A percentile compares a stretch with the other conserved stretches of the same genome.
phyloP scores from a whole-genome alignment of 2,888 invertebrate genomes.

The Hyposoter didymator region DNA sequence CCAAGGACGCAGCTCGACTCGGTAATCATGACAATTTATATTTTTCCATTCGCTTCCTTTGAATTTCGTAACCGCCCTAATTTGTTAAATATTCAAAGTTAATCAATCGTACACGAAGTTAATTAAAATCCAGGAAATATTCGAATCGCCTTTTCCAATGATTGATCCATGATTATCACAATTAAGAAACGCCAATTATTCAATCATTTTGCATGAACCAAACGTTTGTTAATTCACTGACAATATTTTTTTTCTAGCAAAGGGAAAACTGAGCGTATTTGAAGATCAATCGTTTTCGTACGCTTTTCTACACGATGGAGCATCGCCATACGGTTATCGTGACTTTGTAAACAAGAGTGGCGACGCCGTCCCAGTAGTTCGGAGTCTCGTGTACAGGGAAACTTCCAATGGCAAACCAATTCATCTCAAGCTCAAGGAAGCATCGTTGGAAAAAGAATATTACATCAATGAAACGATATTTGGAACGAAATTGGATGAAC shows the following conservation, averaged over 20 bases:
- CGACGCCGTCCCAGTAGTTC: slow-evolving; percentile 80
- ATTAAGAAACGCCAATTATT: neutral
- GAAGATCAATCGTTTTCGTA: slow-evolving; percentile 71
- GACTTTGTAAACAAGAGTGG: slow-evolving; percentile 79
- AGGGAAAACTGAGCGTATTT: neutral
- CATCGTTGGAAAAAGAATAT: neutral
- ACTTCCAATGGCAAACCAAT: slow-evolving; percentile 17
- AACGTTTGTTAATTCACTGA: neutral
- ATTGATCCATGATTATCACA: no score
- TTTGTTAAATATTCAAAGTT: neutral
- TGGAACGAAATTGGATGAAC: slow-evolving; percentile 68
- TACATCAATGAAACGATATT: slow-evolving; percentile 7
- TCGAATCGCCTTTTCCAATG: neutral
- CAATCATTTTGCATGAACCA: neutral
- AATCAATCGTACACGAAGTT: neutral
- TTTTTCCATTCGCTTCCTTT: neutral
- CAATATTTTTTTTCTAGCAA: neutral
- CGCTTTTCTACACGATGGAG: slow-evolving; percentile 45
- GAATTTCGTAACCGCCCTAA: neutral
- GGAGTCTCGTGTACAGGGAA: slow-evolving; percentile 79
- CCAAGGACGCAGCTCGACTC: neutral
- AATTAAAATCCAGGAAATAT: neutral
- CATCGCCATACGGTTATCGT: slow-evolving; percentile 36
- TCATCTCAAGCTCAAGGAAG: slow-evolving; percentile 40
- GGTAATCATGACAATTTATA: slow-evolving; percentile 17